phyloP scores from a whole-genome alignment of 2,113 vertebrate species.

The Turnix velox region DNA sequence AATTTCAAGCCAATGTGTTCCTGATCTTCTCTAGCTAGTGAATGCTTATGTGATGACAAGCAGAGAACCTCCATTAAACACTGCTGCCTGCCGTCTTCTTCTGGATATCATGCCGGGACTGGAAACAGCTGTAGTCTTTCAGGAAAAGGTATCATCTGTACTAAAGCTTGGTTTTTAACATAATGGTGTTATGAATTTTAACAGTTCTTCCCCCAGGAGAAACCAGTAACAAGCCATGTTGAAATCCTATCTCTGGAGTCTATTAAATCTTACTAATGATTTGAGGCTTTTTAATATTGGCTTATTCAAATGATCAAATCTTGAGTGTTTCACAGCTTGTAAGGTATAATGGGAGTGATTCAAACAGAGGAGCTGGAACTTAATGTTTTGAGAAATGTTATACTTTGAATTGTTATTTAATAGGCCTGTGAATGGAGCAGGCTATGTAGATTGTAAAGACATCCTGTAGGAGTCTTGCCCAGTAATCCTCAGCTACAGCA shows the following conservation, averaged over 20 bases:
- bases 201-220: background rate
- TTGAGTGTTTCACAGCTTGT: background rate
- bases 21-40: slow-evolving; percentile 81
- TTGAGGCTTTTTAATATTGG: background rate
- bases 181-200: background rate
- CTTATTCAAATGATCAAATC: background rate
- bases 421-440: background rate
- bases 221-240: background rate
- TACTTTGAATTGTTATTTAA: background rate
- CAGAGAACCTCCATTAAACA: slow-evolving; percentile 90
- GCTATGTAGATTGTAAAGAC: background rate
- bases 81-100: slow-evolving; percentile 91
- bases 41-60: slow-evolving; percentile 99
- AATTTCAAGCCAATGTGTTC: slow-evolving; percentile 20
- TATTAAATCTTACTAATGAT: background rate
- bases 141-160: slow-evolving; percentile 85
- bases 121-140: slow-evolving; percentile 96
- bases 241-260: background rate
- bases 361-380: background rate
- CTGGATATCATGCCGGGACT: slow-evolving; percentile 98
- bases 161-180: background rate
- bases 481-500: background rate
- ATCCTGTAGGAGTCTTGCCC: background rate
- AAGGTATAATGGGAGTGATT: background rate
- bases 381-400: background rate